Base-by-base conservation (phyloP, 2,888 invertebrate genomes). In the Seladonia tumulorum region DNA sequence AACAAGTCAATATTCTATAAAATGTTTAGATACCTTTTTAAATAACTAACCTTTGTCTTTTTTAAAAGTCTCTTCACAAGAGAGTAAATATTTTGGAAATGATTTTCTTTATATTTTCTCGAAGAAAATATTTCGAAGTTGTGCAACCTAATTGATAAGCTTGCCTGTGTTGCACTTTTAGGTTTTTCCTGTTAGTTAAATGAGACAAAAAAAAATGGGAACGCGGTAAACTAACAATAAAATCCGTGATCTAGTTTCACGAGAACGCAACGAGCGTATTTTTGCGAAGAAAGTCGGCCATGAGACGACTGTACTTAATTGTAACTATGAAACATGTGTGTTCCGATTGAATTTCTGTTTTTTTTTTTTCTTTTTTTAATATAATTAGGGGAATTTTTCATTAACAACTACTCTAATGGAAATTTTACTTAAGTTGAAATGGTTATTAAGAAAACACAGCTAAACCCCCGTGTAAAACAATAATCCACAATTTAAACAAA, bases 171-270 rank as follows among this genome's bases (percentile, higher is more conserved):
- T 29, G n/a, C 12, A 22, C n/a, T 68, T 10, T 18, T 12, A 18
- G 63, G 45, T 63, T 84, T 73, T 57, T 73, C 22, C 18, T 71
- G 18, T 47, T 35, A 4, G 18, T 29, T 45, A 4, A 35, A 5
- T 14, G 16, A 47, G 29, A 63, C 14, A 60, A 39, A 25, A 39
- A 25, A 75, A 82, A 53, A 76, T 8, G 39, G 35, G 42, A 83
- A 76, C 25, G n/a, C 75, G 45, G 35, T 57, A 57, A 45, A 63
- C 60, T 29, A 73, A 70, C 1, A 35, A 70, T 70, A 74, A 57
- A 57, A 79, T 76, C 45, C 25, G n/a, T 14, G 73, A 73, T 72
- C 83, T 76, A 83, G 76, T 85, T 83, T 83, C 79, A 0, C 42
- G 45, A 60, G 10, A 76, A 8, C 39, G 42, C 42, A 45, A 76